These are phyloP conservation scores for Tortrix viridana DNA, from an alignment of 2,888 invertebrate species.

Conservation along the genomic window DNA sequence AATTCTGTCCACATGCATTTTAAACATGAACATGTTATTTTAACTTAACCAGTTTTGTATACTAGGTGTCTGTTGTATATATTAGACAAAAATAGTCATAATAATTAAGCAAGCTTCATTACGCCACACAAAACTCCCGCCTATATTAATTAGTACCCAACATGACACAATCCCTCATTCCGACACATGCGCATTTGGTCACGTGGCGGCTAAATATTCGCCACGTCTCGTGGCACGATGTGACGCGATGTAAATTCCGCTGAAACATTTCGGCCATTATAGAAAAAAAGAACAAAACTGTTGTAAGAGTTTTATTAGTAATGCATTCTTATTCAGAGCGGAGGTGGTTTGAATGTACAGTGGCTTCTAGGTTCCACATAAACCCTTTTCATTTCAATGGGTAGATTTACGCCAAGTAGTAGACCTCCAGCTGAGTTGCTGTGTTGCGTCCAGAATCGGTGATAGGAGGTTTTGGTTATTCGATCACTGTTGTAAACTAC, in stretches of 20 bases:
- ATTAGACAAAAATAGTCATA: too few relatives aligned
- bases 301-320: too few relatives aligned
- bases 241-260: slow-evolving; percentile 65
- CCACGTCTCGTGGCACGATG: slow-evolving; percentile 41
- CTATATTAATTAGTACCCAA: slow-evolving; percentile 13
- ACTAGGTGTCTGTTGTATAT: too few relatives aligned
- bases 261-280: slow-evolving; percentile 61
- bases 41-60: too few relatives aligned
- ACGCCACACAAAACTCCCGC: neutral
- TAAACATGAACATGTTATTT: too few relatives aligned
- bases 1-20: too few relatives aligned
- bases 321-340: too few relatives aligned
- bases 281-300: too few relatives aligned
- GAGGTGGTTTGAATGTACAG: too few relatives aligned
- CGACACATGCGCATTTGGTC: slow-evolving; percentile 18
- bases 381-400: too few relatives aligned
- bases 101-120: too few relatives aligned
- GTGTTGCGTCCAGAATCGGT: slow-evolving; percentile 47
- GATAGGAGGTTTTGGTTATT: slow-evolving; percentile 6
- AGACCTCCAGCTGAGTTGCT: slow-evolving; percentile 54
- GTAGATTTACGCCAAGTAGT: slow-evolving; percentile 64
- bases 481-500: neutral
- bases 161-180: slow-evolving; percentile 11
- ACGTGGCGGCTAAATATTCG: slow-evolving; percentile 54
- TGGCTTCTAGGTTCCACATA: too few relatives aligned